These are phyloP conservation scores for Epinotia nisella DNA, from an alignment of 2,888 invertebrate genomes.

Conservation along the genomic window DNA sequence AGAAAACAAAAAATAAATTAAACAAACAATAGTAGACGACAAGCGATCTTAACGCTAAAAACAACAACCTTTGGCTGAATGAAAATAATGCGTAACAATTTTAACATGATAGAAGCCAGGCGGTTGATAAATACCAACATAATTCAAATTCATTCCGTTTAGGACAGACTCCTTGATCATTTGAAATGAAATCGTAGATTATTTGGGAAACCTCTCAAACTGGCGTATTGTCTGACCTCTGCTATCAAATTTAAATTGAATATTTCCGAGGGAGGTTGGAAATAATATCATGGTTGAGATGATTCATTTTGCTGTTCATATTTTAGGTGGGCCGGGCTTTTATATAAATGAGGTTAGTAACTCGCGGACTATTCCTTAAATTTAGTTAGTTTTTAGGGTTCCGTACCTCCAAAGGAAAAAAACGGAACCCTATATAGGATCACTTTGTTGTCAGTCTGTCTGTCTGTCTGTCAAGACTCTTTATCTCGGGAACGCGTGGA, in stretches of 20 bases:
- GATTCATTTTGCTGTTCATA: slow-evolving; percentile 13
- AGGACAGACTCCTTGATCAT: background rate
- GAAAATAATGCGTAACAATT: too few relatives aligned
- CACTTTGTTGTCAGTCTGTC: too few relatives aligned
- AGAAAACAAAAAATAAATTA: too few relatives aligned
- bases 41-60: too few relatives aligned
- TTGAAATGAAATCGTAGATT: slow-evolving; percentile 14
- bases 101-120: too few relatives aligned
- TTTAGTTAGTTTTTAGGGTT: too few relatives aligned
- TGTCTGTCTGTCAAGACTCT: too few relatives aligned
- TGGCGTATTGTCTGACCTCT: slow-evolving; percentile 5
- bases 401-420: too few relatives aligned
- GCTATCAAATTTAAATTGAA: slow-evolving; percentile 26
- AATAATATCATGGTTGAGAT: slow-evolving; percentile 4
- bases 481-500: too few relatives aligned
- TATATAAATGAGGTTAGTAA: background rate
- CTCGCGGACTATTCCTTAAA: background rate
- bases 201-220: slow-evolving; percentile 14
- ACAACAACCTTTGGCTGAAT: too few relatives aligned
- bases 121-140: background rate
- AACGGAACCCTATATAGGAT: too few relatives aligned
- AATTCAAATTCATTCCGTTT: background rate
- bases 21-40: too few relatives aligned
- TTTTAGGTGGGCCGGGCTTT: slow-evolving; percentile 1
- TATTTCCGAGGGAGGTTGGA: slow-evolving; percentile 1